A percentile compares a stretch with the other conserved stretches of the same genome.
phyloP scores from a whole-genome alignment of 2,888 invertebrate species.

The Chironomus tentans region DNA sequence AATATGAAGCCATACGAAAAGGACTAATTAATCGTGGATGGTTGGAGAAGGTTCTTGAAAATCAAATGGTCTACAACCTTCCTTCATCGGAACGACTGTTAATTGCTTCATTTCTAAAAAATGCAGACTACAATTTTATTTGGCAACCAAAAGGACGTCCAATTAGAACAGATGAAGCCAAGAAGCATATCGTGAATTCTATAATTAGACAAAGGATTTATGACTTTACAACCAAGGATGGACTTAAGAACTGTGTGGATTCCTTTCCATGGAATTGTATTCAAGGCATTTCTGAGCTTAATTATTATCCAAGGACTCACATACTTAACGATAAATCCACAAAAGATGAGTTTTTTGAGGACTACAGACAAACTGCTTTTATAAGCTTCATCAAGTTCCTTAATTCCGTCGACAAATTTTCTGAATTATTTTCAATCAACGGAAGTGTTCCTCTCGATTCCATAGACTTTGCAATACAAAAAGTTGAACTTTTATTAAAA shows the following conservation, averaged over 20 bases:
- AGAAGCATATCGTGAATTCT: not conserved
- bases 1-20: not conserved
- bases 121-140: conserved; percentile 52
- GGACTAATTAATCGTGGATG: conserved; percentile 46
- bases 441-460: conserved; percentile 49
- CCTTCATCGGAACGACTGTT: conserved; percentile 33
- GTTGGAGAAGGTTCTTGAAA: conserved; percentile 51
- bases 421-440: conserved; percentile 41
- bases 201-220: conserved; percentile 22
- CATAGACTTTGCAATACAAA: conserved; percentile 59
- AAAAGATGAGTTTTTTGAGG: conserved; percentile 46
- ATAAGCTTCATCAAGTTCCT: conserved; percentile 57
- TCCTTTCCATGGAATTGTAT: conserved; percentile 37
- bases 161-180: not conserved
- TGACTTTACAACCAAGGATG: conserved; percentile 40
- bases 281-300: conserved; percentile 42
- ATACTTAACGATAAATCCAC: conserved; percentile 47
- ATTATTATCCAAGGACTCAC: conserved; percentile 57
- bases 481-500: conserved; percentile 57
- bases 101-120: conserved; percentile 47
- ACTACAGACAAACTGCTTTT: conserved; percentile 65
- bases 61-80: conserved; percentile 28
- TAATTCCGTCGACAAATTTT: conserved; percentile 41
- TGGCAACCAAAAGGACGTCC: conserved; percentile 45
- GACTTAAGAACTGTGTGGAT: conserved; percentile 39